phyloP scores from a whole-genome alignment of 2,888 invertebrate genomes.

The Magallana nippona region DNA sequence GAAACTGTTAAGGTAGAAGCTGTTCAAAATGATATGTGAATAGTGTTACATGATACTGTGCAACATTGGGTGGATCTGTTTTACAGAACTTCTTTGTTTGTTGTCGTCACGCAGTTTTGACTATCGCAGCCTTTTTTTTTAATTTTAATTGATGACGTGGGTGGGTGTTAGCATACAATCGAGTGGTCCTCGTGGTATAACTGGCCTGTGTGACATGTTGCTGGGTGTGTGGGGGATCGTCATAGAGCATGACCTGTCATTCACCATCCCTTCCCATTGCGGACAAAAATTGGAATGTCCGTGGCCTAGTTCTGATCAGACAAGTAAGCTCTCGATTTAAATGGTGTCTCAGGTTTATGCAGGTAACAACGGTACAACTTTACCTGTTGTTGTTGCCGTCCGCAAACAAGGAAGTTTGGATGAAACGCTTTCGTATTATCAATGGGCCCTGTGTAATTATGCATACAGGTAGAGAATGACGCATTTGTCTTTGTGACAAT shows the following conservation, averaged over 20 bases:
- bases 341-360: neutral
- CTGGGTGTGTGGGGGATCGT: neutral
- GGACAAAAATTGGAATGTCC: neutral
- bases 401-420: slow-evolving; percentile 15
- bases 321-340: slow-evolving; percentile 9
- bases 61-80: slow-evolving; percentile 23
- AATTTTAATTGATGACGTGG: neutral
- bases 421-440: neutral
- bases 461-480: neutral
- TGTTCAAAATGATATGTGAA: slow-evolving; percentile 30
- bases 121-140: too few species aligned
- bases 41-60: neutral
- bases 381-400: neutral
- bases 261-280: neutral
- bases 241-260: neutral
- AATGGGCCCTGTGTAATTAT: slow-evolving; percentile 13
- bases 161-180: neutral
- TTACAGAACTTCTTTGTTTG: neutral
- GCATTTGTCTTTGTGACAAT: slow-evolving; percentile 9
- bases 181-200: neutral
- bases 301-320: neutral
- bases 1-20: neutral
- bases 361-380: neutral
- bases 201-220: neutral
- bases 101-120: neutral